Evolutionary conservation across 2,888 invertebrate genomes (phyloP).

Genomic region (Perizoma flavofasciatum): DNA sequence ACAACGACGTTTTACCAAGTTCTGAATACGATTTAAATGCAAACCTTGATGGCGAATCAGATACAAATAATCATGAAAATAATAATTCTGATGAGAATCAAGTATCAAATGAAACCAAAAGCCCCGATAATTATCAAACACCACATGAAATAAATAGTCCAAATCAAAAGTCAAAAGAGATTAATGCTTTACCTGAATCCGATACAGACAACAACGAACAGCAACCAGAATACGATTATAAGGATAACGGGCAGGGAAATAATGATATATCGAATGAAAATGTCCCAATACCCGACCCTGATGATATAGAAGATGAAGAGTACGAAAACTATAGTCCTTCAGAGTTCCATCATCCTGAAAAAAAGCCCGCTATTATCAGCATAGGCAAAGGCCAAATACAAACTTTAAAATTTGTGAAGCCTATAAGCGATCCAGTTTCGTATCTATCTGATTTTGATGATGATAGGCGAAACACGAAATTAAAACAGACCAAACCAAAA

Average conservation of each 20-base stretch:
- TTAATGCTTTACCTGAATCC: too few species aligned
- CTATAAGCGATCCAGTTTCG: constrained; percentile 20
- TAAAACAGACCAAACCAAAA: background rate
- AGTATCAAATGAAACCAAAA: too few species aligned
- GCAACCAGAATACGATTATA: background rate
- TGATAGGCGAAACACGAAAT: constrained; percentile 2
- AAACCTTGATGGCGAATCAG: too few species aligned
- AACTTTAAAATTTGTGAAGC: background rate
- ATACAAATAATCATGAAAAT: background rate
- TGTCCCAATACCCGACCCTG: background rate
- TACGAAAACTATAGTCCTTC: background rate
- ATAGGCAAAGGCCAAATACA: background rate
- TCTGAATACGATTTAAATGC: too few species aligned
- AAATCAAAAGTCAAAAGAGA: too few species aligned
- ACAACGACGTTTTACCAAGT: too few species aligned
- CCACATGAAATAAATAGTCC: too few species aligned
- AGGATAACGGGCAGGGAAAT: background rate
- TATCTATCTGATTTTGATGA: constrained; percentile 31
- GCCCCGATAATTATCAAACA: too few species aligned
- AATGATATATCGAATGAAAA: background rate
- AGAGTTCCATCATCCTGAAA: background rate
- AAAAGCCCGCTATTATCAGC: background rate
- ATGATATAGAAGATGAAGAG: background rate
- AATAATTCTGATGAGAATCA: constrained; percentile 15
- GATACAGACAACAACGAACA: background rate